Evolutionary conservation across 2,113 vertebrate genomes (phyloP), one percentile per base, ranked within the genome.

Genomic region (Notothenia coriiceps): DNA sequence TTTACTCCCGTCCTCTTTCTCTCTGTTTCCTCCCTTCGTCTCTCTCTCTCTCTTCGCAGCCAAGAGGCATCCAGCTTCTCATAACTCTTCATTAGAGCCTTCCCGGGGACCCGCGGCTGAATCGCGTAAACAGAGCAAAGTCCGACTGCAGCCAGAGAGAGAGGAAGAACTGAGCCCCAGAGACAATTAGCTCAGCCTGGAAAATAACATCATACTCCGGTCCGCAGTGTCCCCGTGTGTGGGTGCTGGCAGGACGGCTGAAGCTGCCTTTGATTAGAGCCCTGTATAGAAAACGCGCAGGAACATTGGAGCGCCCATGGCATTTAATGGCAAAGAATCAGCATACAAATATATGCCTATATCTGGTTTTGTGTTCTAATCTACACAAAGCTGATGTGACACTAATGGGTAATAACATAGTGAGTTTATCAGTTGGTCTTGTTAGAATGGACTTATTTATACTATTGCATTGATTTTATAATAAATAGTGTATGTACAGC

Each of bases 21-120:
- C 6, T 40, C 35, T 1, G 35, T 40, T 40, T 29, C 29, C 77
- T 79, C 65, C 29, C 62, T 51, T 54, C 67, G 59, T 77, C 68
- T 70, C 81, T 77, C 74, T 82, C 86, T 49, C 76, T 77, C 88
- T 84, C 73, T 79, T 84, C 55, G 46, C 78, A 89, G 92, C 92
- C 91, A 92, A 86, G 76, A 91, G 83, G 85, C 86, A 90, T 92
- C 80, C 74, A 82, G 89, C 81, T 85, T 69, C 87, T 92, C 92
- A 87, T 93, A 94, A 94, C 87, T 94, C 93, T 94, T 94, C 91
- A 93, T 92, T 93, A 94, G 86, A 88, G 77, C 84, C 85, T 90
- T 90, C 82, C 82, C 84, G 59, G 86, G 82, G 82, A 91, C 85
- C 77, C 68, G 29, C 44, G 71, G 86, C 85, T 87, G 83, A 84